Conservation (phyloP, 2,113 vertebrate species). For the human (Homo sapiens) region GRCh38 chr4:182531501-182532000, state of each 20-base stretch:
- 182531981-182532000: background rate
- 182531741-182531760: background rate
- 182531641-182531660: background rate
- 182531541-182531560: background rate
- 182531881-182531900: background rate
- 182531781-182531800: background rate
- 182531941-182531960: background rate
- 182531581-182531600: background rate
- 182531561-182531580: background rate
- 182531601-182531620: background rate
- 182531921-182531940: background rate
- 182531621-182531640: background rate
- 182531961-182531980: background rate
- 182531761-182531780: background rate
- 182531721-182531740: background rate
- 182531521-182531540: background rate
- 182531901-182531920: background rate
- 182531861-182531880: background rate
- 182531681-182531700: background rate
- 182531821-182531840: background rate
- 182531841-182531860: background rate
- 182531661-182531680: too few species aligned
- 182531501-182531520: background rate
- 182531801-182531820: background rate
- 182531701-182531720: fast-evolving